A percentile compares a stretch with the other conserved stretches of the same genome.
phyloP scores from a whole-genome alignment of 2,888 invertebrate species.

The Lydus trimaculatus region DNA sequence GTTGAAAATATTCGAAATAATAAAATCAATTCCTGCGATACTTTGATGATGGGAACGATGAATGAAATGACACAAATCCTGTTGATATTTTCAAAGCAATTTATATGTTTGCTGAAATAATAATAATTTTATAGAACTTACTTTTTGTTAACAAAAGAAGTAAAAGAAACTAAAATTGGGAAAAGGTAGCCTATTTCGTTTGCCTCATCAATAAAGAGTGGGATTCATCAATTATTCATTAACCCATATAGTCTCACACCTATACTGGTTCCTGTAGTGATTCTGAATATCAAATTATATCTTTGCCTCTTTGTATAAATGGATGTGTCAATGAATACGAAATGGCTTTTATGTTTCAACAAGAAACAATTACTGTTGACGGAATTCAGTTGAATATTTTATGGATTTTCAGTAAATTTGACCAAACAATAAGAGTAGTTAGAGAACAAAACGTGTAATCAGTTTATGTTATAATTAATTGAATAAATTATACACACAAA shows the following conservation, averaged over 20 bases:
- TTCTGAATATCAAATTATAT: conserved; percentile 11
- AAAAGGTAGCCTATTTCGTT: not conserved
- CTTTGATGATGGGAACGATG: too few relatives aligned
- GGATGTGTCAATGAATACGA: not conserved
- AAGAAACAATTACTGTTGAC: conserved; percentile 2
- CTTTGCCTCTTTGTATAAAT: not conserved
- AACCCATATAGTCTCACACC: conserved; percentile 17
- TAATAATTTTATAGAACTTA: not conserved
- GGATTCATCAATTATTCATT: conserved; percentile 21
- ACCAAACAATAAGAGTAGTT: too few relatives aligned
- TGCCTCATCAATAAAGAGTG: conserved; percentile 13
- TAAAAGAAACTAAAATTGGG: not conserved
- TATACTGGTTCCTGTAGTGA: conserved; percentile 8
- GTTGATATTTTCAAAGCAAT: not conserved
- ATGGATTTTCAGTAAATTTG: too few relatives aligned
- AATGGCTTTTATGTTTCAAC: not conserved
- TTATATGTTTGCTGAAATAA: not conserved
- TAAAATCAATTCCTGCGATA: not conserved
- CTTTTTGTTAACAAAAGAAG: not conserved
- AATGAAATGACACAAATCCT: not conserved
- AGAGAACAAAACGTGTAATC: too few relatives aligned
- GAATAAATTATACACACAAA: not conserved
- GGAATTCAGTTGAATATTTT: not conserved
- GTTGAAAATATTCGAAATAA: not conserved
- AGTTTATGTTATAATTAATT: not conserved